These are phyloP conservation scores for Eurystomus gularis DNA, from an alignment of 2,113 vertebrate species.

Conservation along the genomic window DNA sequence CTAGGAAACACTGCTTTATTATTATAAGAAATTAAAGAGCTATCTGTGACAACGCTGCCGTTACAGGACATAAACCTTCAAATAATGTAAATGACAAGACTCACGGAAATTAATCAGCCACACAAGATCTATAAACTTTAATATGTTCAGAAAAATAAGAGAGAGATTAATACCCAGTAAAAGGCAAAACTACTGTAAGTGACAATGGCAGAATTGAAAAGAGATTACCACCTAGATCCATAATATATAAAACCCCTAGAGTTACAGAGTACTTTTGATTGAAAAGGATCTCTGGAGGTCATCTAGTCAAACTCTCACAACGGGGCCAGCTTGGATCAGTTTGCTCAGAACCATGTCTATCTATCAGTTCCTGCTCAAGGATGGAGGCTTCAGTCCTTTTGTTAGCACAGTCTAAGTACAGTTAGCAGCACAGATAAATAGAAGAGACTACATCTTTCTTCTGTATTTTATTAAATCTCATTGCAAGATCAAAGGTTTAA, in stretches of 20 bases:
- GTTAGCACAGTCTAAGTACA: neutral
- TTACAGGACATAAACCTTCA: neutral
- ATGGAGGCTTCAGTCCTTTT: neutral
- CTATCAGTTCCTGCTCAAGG: neutral
- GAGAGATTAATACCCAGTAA: neutral
- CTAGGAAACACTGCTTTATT: neutral
- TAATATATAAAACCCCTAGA: neutral
- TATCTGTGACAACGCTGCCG: neutral
- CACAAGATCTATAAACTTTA: neutral
- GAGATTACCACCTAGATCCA: neutral
- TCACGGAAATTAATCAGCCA: neutral
- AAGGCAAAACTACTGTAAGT: neutral
- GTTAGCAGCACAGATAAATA: neutral
- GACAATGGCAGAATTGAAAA: neutral
- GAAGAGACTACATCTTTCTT: conserved; percentile 36
- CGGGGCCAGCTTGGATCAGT: neutral
- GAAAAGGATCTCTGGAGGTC: neutral
- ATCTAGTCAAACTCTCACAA: neutral
- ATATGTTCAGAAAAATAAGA: neutral
- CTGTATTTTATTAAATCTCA: conserved; percentile 69
- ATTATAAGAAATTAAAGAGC: neutral
- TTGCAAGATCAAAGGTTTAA: conserved; percentile 71
- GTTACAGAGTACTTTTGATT: neutral
- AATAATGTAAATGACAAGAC: neutral
- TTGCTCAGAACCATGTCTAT: neutral